Evolutionary conservation across 2,797 vertebrate species (phyloP).

Genomic region (Pseudotriccus pelzelni): DNA sequence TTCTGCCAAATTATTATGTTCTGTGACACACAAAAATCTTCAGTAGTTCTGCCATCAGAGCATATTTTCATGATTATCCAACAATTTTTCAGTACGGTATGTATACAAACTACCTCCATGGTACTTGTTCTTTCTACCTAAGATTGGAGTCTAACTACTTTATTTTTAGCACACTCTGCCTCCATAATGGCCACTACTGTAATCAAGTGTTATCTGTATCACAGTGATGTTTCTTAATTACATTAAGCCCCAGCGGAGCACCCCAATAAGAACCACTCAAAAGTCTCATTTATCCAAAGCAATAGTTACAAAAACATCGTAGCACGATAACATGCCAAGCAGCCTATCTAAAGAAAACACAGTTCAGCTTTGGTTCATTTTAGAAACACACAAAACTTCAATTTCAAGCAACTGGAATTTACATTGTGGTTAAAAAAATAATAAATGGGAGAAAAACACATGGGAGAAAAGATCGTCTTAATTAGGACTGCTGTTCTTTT

Average conservation of each 20-base stretch:
- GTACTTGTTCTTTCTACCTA: background rate
- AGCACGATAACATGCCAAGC: background rate
- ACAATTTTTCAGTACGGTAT: background rate
- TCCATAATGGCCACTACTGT: background rate
- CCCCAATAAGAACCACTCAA: background rate
- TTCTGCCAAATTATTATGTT: background rate
- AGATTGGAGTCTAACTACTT: background rate
- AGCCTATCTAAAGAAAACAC: background rate
- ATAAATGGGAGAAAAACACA: background rate
- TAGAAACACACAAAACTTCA: slow-evolving; percentile 37
- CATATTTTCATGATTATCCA: background rate
- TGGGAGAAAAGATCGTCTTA: background rate
- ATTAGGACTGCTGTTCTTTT: background rate
- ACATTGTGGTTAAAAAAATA: background rate
- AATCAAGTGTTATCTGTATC: background rate
- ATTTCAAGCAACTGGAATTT: slow-evolving; percentile 13
- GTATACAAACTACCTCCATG: background rate
- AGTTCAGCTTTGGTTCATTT: background rate
- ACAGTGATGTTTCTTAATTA: background rate
- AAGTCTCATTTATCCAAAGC: background rate
- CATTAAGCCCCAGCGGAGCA: background rate
- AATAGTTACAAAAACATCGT: background rate
- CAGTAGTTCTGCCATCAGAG: background rate
- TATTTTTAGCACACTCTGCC: background rate
- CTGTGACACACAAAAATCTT: background rate